A percentile compares a stretch with the other conserved stretches of the same genome.
Evolutionary conservation across 2,888 invertebrate genomes (phyloP).

Genomic region (Tetramorium bicarinatum): DNA sequence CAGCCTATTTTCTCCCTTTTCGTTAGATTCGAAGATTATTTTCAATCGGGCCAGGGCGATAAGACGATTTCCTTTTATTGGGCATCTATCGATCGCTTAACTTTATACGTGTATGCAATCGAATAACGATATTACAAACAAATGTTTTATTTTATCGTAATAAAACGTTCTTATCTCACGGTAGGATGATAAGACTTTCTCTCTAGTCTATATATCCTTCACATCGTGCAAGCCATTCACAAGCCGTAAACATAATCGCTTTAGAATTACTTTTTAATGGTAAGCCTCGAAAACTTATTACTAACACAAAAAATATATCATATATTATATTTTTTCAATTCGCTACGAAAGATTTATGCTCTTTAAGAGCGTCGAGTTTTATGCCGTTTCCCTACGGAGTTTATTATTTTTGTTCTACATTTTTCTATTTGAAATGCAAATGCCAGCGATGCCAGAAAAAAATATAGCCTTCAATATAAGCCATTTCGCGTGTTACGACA

Average conservation of each 20-base stretch:
- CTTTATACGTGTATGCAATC: slow-evolving; percentile 17
- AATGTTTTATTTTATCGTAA: slow-evolving; percentile 23
- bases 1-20: slow-evolving; percentile 45
- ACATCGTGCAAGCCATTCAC: neutral
- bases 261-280: neutral
- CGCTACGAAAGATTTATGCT: neutral
- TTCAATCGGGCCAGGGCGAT: slow-evolving; percentile 19
- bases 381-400: neutral
- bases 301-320: neutral
- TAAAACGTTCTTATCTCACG: slow-evolving; percentile 25
- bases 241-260: slow-evolving; percentile 14
- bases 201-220: neutral
- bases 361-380: neutral
- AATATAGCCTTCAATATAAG: slow-evolving; percentile 14
- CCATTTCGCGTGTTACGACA: slow-evolving; percentile 3
- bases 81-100: slow-evolving; percentile 22
- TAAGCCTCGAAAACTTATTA: neutral
- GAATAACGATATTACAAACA: slow-evolving; percentile 25
- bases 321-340: neutral
- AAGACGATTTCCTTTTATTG: slow-evolving; percentile 26
- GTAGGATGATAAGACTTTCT: neutral
- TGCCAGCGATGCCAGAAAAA: neutral
- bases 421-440: slow-evolving; percentile 37
- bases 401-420: neutral
- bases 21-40: slow-evolving; percentile 45